Percentiles rank a stretch among this genome's conserved stretches.
phyloP scores from a whole-genome alignment of 2,888 invertebrate species.

The Incurvaria masculella region DNA sequence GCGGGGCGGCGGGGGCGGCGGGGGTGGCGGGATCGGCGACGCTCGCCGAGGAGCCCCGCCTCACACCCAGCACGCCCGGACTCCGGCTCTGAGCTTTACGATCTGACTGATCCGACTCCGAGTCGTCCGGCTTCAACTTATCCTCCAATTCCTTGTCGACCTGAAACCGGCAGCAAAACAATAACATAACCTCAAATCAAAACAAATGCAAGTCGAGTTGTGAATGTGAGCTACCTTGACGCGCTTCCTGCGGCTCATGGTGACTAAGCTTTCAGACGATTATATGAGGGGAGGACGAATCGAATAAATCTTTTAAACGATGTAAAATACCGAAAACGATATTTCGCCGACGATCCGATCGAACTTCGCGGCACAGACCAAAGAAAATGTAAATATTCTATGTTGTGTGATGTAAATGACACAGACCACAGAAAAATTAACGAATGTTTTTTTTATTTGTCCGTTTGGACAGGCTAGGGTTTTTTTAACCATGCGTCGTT shows the following conservation, averaged over 20 bases:
- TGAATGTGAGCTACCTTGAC: slow-evolving; percentile 41
- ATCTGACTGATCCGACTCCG: slow-evolving; percentile 60
- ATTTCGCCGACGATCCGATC: slow-evolving; percentile 12
- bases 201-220: no score
- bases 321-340: slow-evolving; percentile 4
- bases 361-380: slow-evolving; percentile 9
- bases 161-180: slow-evolving; percentile 18
- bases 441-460: no score
- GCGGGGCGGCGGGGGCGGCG: slow-evolving; percentile 39
- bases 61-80: slow-evolving; percentile 47
- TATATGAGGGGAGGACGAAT: no score
- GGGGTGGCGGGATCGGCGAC: slow-evolving; percentile 41
- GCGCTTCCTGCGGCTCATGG: slow-evolving; percentile 61
- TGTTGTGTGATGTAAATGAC: no score
- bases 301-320: no score
- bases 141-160: slow-evolving; percentile 62
- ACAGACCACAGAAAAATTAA: no score
- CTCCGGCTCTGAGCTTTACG: slow-evolving; percentile 59
- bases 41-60: slow-evolving; percentile 52
- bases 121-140: slow-evolving; percentile 63
- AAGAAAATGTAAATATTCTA: no score
- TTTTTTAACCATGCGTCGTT: no score
- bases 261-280: slow-evolving; percentile 9
- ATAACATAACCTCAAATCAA: no score
- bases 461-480: no score